Conservation (phyloP, 2,888 invertebrate species). For the Alloscopus bannaensis region DNA sequence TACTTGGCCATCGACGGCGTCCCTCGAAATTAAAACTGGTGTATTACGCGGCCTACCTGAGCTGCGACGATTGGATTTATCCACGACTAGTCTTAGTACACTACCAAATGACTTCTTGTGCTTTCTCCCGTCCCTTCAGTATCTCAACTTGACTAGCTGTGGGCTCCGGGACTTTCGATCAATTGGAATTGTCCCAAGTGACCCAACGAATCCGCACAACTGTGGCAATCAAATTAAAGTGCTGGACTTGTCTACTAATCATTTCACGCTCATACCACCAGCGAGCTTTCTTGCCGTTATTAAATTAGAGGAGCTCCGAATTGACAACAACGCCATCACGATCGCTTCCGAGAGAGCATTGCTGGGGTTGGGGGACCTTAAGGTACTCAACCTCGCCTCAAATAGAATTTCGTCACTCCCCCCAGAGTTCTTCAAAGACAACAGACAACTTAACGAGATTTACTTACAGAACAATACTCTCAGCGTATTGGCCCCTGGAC, state of each 20-base stretch:
- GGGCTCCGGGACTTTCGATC: conserved; percentile 85
- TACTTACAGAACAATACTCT: conserved; percentile 89
- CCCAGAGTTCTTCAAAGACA: conserved; percentile 87
- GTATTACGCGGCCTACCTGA: conserved; percentile 85
- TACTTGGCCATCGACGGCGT: conserved; percentile 79
- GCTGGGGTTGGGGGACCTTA: conserved; percentile 84
- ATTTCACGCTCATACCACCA: conserved; percentile 84
- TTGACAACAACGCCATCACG: conserved; percentile 86
- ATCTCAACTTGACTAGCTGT: conserved; percentile 87
- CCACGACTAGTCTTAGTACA: conserved; percentile 88
- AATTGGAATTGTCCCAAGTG: conserved; percentile 80
- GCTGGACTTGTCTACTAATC: conserved; percentile 86
- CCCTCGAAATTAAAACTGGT: conserved; percentile 84
- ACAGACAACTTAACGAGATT: conserved; percentile 86
- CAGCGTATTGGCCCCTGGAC: conserved; percentile 86
- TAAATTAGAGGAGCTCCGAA: conserved; percentile 83
- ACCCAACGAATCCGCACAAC: conserved; percentile 76
- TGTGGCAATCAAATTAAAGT: conserved; percentile 84
- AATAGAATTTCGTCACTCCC: conserved; percentile 88
- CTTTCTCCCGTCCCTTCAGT: conserved; percentile 82
- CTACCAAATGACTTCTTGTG: conserved; percentile 87
- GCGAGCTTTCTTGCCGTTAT: conserved; percentile 84
- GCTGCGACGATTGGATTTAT: conserved; percentile 84
- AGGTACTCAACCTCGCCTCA: conserved; percentile 85
- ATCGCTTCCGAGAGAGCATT: conserved; percentile 87